phyloP scores from a whole-genome alignment of 2,888 invertebrate genomes.

The Nomada flava region DNA sequence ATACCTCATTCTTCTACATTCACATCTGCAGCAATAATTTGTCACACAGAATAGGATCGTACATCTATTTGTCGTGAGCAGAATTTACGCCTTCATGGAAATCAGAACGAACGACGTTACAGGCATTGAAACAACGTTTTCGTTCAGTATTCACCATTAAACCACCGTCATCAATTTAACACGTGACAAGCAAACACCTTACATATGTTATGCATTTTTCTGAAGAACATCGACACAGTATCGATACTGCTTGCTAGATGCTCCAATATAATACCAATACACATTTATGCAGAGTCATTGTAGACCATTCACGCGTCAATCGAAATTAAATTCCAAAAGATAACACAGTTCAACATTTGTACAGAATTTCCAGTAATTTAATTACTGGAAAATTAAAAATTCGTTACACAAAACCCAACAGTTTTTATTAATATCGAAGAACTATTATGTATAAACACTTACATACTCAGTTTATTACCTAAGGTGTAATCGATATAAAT shows the following conservation, averaged over 20 bases:
- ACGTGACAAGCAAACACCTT: not conserved
- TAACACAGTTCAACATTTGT: no score
- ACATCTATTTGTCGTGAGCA: slow-evolving; percentile 13
- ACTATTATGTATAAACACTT: no score
- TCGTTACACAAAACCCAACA: no score
- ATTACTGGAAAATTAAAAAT: no score
- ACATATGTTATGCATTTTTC: not conserved
- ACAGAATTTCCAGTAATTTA: no score
- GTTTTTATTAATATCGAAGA: no score
- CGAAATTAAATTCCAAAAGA: no score
- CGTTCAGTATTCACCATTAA: not conserved
- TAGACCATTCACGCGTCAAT: no score
- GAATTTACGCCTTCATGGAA: slow-evolving; percentile 4
- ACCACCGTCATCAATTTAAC: slow-evolving; percentile 7
- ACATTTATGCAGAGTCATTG: no score
- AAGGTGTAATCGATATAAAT: no score
- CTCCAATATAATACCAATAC: not conserved
- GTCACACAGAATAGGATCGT: slow-evolving; percentile 11
- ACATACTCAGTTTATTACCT: no score
- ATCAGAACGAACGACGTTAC: not conserved
- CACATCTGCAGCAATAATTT: not conserved
- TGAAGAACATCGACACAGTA: not conserved
- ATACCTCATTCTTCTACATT: not conserved
- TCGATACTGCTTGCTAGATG: not conserved
- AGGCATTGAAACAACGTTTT: not conserved